These are phyloP conservation scores for Phyllotis vaccarum DNA, from an alignment of 2,797 vertebrate genomes.

Conservation along the genomic window DNA sequence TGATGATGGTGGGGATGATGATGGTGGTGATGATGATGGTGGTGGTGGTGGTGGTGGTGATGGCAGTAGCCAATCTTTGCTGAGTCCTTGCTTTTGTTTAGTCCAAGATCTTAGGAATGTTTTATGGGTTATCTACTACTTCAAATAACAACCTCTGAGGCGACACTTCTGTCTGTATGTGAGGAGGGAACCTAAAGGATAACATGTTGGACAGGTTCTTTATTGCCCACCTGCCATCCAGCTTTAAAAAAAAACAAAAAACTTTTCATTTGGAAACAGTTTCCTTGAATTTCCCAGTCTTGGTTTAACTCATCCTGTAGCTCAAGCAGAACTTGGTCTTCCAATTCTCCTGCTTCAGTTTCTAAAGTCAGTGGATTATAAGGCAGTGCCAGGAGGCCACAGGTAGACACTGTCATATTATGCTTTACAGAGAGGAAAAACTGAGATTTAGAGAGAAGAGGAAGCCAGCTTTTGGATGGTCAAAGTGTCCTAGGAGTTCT, in stretches of 20 bases:
- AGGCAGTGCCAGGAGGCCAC: not conserved
- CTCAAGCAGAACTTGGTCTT: not conserved
- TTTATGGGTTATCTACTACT: not conserved
- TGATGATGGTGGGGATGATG: not conserved
- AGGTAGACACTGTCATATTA: not conserved
- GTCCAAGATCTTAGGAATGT: not conserved
- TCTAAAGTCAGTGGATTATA: not conserved
- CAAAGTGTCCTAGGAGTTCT: fast-evolving
- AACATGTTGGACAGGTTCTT: too few relatives aligned
- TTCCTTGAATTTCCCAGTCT: not conserved
- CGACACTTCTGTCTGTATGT: too few relatives aligned
- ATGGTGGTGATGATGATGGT: too few relatives aligned
- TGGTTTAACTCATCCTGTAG: not conserved
- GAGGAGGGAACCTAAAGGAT: not conserved
- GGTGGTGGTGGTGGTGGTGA: not conserved
- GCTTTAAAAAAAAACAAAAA: too few relatives aligned
- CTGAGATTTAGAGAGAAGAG: too few relatives aligned
- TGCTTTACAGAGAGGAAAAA: not conserved
- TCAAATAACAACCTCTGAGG: not conserved
- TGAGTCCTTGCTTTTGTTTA: not conserved
- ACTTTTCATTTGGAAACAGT: not conserved
- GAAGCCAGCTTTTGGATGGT: not conserved
- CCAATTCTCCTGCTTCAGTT: not conserved
- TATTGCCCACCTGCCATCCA: not conserved
- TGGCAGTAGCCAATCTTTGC: not conserved